Evolutionary conservation across 2,113 vertebrate genomes (phyloP).

Genomic region (Heliornis fulica): DNA sequence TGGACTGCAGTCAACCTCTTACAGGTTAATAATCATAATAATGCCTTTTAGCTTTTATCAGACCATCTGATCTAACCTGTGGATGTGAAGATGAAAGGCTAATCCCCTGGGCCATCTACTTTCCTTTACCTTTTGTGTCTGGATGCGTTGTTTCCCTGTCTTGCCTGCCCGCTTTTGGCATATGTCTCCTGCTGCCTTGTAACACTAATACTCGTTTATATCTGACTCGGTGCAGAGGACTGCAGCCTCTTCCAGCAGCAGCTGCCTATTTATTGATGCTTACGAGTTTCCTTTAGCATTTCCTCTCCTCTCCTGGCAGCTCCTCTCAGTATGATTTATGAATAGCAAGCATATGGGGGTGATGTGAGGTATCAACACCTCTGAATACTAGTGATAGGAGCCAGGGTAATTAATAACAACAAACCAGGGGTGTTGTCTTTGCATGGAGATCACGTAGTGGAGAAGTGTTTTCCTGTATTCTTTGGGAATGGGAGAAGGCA

Average conservation of each 20-base stretch:
- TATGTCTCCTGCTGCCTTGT: background rate
- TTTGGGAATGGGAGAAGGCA: slow-evolving; percentile 21
- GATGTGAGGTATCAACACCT: background rate
- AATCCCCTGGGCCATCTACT: background rate
- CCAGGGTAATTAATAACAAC: slow-evolving; percentile 53
- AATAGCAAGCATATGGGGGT: slow-evolving; percentile 40
- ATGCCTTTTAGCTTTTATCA: background rate
- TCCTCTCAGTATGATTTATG: slow-evolving; percentile 58
- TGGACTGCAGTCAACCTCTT: background rate
- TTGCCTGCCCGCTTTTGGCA: background rate
- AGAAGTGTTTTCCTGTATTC: slow-evolving; percentile 1
- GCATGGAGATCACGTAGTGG: slow-evolving; percentile 6
- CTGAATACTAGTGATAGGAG: slow-evolving; percentile 53
- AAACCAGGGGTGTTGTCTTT: background rate
- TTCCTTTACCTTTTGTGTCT: background rate
- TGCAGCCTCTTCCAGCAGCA: background rate
- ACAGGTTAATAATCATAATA: background rate
- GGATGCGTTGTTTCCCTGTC: background rate
- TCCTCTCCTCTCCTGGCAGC: slow-evolving; percentile 11
- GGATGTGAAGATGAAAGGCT: background rate
- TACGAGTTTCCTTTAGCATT: background rate
- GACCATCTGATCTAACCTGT: background rate
- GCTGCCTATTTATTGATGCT: slow-evolving; percentile 20
- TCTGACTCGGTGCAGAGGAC: background rate
- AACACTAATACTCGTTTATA: background rate